These are phyloP conservation scores for Aleiodes leptofemur DNA, from an alignment of 2,888 invertebrate species.

Conservation along the genomic window DNA sequence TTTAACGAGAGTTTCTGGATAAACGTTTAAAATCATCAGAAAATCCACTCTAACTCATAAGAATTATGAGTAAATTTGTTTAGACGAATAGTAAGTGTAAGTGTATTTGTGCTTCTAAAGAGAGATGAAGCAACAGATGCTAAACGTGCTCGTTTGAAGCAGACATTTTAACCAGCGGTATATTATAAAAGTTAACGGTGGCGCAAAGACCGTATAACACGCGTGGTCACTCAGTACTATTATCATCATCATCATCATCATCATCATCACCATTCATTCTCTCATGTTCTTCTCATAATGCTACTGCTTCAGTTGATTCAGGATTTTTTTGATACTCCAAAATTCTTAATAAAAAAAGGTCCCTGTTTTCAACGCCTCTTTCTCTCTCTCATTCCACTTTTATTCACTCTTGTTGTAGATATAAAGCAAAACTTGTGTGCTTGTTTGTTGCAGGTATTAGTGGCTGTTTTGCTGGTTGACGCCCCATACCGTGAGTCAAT, in stretches of 20 bases:
- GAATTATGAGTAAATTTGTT: not conserved
- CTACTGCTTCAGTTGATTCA: not conserved
- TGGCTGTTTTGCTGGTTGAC: conserved; percentile 27
- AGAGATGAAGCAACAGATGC: conserved; percentile 45
- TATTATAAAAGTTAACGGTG: conserved; percentile 38
- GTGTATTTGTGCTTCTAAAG: not conserved
- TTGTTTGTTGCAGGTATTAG: conserved; percentile 13
- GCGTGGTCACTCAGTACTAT: conserved; percentile 31
- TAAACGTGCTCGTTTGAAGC: conserved; percentile 46
- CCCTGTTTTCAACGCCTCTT: not conserved
- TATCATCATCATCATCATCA: conserved; percentile 30
- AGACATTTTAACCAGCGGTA: not conserved
- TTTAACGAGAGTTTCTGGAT: too few relatives aligned
- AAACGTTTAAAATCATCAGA: too few relatives aligned
- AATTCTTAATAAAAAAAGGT: not conserved
- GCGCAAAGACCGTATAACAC: conserved; percentile 43
- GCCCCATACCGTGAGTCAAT: conserved; percentile 42
- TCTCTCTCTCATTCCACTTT: not conserved
- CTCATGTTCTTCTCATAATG: not conserved
- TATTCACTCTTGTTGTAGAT: not conserved
- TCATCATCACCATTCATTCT: conserved; percentile 7
- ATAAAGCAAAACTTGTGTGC: not conserved
- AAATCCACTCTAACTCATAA: not conserved
- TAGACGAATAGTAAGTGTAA: not conserved
- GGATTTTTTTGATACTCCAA: not conserved